Evolutionary conservation across 2,797 vertebrate species (phyloP), one percentile per base, ranked within the genome.

Genomic region (Cirrhinus molitorella): DNA sequence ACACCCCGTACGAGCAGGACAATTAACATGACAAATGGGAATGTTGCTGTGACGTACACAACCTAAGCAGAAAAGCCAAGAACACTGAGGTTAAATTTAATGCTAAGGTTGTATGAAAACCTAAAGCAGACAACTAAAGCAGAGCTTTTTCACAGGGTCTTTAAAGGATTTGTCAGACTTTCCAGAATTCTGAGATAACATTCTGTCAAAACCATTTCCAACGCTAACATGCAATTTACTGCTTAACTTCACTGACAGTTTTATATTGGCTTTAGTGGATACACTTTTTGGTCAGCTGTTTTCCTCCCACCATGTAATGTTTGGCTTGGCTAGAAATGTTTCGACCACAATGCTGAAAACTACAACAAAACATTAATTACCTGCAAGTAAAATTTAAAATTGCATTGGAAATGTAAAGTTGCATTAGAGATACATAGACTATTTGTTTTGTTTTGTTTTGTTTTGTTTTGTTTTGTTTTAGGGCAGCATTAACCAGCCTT

Each of bases 31-130:
- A 98, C 66, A 19, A 99, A 99, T 0, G 98, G 98, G 90, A 99
- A 99, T 0, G 98, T 99, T 89, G 98, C 98, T 0, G 98, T 99
- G 93, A 99, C 94, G 93, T 99, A 99, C 57, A 99, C 98, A 25
- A 99, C 97, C 98, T 98, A 88, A 45, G 40, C 45, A 37, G 51
- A 59, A 82, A 67, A 16, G 43, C 63, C 25, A 70, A 23, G 8
- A 57, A 73, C 13, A 23, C 2, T 1, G 37, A 85, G 47, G 4
- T 76, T 63, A 63, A 21, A 71, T 37, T 13, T n/a, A 53, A 51
- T 61, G 74, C 10, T 59, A 6, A 1, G 0, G n/a, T 40, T 68
- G 2, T 70, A 43, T n/a, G 2, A 40, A 59, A 66, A 5, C 31
- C 3, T 23, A 28, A 6, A 28, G 25, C 31, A 40, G 14, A 57